Evolutionary conservation across 1,140 invertebrate genomes (phyloP).

Genomic region (Listronotus bonariensis): DNA sequence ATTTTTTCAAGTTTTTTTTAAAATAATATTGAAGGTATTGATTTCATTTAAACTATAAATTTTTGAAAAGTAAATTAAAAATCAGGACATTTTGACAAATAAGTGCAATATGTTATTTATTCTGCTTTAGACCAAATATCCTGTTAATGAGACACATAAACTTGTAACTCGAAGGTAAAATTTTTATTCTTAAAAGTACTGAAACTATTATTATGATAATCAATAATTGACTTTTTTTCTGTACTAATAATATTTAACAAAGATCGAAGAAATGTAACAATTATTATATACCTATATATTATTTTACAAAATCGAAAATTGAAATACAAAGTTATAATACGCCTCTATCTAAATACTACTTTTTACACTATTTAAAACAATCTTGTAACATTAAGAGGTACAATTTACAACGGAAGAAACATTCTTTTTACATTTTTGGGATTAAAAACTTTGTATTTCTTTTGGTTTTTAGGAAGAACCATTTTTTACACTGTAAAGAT

Average conservation of each 20-base stretch:
- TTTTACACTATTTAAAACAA: constrained; percentile 18
- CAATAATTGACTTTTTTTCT: constrained; percentile 30
- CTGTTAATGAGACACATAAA: not conserved
- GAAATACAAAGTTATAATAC: constrained; percentile 26
- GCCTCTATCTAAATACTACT: constrained; percentile 1
- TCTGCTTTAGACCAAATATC: no score
- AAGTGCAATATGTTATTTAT: no score
- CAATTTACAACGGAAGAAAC: constrained; percentile 11
- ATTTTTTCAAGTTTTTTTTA: no score
- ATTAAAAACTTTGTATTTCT: constrained; percentile 20
- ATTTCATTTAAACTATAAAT: no score
- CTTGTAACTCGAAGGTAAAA: not conserved
- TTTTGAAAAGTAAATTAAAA: no score
- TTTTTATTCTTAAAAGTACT: not conserved
- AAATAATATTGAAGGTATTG: no score
- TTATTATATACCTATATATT: constrained; percentile 26
- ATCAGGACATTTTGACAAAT: no score
- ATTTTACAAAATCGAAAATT: constrained; percentile 13
- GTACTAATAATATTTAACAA: constrained; percentile 29
- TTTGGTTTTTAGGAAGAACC: no score
- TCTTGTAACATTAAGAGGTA: constrained; percentile 9
- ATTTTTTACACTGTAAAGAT: not conserved
- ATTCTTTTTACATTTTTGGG: not conserved
- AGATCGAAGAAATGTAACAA: constrained; percentile 28
- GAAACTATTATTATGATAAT: constrained; percentile 10